A percentile compares a stretch with the other conserved stretches of the same genome.
Conservation (phyloP, 2,113 vertebrate species). For the Gymnobelideus leadbeateri region DNA sequence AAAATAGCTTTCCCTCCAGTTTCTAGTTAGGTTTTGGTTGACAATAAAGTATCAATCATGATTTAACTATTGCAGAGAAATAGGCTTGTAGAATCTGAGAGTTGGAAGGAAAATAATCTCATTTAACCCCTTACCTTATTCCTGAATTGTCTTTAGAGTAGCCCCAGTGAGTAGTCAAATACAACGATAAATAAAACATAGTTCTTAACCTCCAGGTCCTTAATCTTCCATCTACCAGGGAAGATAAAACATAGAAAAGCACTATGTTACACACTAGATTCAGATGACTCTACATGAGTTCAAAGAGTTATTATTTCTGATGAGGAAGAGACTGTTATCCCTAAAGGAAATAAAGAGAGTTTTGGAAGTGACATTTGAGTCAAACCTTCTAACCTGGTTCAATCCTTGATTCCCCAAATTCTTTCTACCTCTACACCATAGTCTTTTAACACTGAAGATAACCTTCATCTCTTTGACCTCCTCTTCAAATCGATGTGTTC, state of each 20-base stretch:
- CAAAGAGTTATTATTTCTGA: neutral
- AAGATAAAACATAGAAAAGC: neutral
- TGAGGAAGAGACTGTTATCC: neutral
- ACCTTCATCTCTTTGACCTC: neutral
- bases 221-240: neutral
- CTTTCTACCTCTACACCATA: neutral
- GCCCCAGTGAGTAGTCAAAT: neutral
- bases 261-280: neutral
- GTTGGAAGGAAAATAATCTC: neutral
- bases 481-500: neutral
- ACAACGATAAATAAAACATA: neutral
- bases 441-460: neutral
- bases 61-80: neutral
- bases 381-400: neutral
- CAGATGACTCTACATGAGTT: neutral
- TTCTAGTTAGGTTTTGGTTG: conserved; percentile 8
- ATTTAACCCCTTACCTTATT: neutral
- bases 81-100: neutral
- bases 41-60: neutral
- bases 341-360: neutral
- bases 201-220: neutral
- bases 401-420: neutral
- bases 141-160: neutral
- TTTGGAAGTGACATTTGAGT: neutral
- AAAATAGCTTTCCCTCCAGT: neutral